A percentile compares a stretch with the other conserved stretches of the same genome.
Conservation (phyloP, 2,797 vertebrate species). For the Lepidocolaptes lacrymiger region DNA sequence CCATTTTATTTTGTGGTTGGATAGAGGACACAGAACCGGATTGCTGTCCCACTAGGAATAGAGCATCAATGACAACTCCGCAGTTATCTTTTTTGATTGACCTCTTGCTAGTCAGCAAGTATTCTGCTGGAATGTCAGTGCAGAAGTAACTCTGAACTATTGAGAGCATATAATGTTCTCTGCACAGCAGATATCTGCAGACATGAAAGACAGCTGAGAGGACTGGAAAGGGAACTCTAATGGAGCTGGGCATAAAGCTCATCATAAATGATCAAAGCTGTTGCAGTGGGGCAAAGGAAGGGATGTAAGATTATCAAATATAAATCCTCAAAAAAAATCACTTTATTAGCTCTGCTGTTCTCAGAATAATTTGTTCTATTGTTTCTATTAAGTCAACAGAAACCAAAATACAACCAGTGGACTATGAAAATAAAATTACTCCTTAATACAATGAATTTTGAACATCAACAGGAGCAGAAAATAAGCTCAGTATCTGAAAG, state of each 20-base stretch:
- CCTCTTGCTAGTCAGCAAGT: slow-evolving; percentile 7
- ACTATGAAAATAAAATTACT: background rate
- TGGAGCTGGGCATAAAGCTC: background rate
- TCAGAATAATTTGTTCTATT: background rate
- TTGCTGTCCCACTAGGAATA: background rate
- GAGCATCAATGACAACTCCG: background rate
- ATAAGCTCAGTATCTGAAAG: background rate
- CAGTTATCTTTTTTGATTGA: background rate
- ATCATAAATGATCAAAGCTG: background rate
- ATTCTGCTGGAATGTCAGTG: background rate
- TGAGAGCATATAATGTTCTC: background rate
- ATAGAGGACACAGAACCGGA: background rate
- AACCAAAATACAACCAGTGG: background rate
- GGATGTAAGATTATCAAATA: background rate
- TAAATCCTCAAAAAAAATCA: background rate
- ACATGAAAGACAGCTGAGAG: background rate
- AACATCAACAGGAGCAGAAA: background rate
- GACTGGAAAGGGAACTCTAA: background rate
- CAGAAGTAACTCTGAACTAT: slow-evolving; percentile 1
- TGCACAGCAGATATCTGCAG: background rate
- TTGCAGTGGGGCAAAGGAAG: background rate
- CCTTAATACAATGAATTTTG: background rate
- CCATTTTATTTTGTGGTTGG: background rate
- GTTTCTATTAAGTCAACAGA: background rate
- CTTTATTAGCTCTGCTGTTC: background rate